These are phyloP conservation scores for Galagoides demidoff DNA, from an alignment of 2,797 vertebrate species.

Conservation along the genomic window DNA sequence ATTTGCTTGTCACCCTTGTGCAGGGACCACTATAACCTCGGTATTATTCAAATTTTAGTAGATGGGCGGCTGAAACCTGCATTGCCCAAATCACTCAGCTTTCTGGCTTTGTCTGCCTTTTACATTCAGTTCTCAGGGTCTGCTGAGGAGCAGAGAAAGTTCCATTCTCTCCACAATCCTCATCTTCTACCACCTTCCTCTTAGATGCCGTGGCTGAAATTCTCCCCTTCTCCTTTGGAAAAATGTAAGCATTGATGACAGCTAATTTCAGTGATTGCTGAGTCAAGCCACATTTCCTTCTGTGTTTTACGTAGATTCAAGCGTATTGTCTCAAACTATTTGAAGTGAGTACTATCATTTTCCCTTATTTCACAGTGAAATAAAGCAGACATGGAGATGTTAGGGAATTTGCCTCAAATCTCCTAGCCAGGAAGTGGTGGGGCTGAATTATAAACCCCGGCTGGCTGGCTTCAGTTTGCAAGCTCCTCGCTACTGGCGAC, in stretches of 20 bases:
- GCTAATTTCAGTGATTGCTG: background rate
- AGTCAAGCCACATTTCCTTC: background rate
- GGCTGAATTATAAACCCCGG: background rate
- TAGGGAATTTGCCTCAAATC: background rate
- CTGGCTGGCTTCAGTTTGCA: background rate
- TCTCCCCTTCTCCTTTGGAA: background rate
- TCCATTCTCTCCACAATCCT: background rate
- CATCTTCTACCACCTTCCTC: background rate
- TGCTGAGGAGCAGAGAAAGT: background rate
- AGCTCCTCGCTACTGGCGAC: background rate
- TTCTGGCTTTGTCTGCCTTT: background rate
- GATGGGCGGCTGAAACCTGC: background rate
- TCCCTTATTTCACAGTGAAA: background rate
- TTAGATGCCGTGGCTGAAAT: background rate
- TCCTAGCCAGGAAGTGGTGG: background rate
- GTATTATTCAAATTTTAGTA: background rate
- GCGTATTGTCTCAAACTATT: background rate
- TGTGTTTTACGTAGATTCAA: background rate
- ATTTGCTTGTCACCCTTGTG: background rate
- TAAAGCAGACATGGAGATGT: background rate
- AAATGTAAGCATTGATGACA: background rate
- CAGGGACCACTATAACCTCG: background rate
- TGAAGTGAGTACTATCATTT: background rate
- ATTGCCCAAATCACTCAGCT: background rate
- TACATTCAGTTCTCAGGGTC: background rate